Conservation (phyloP, 2,888 invertebrate genomes). For the Imbricaverruca yamaguchii region DNA sequence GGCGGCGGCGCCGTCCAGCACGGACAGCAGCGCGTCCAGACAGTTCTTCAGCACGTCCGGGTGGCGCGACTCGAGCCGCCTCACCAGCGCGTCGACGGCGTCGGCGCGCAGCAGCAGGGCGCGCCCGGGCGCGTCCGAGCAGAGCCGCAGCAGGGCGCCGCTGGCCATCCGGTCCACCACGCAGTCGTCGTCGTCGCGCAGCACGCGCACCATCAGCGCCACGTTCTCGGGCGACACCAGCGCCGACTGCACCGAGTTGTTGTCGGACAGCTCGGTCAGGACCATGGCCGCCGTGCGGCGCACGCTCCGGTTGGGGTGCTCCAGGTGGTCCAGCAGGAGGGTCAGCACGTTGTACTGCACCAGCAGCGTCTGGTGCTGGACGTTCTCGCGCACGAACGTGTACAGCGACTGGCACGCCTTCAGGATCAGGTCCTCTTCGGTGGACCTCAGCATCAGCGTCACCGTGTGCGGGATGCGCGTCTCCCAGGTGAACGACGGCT, state of each 20-base stretch:
- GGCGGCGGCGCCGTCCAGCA: neutral
- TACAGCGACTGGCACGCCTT: constrained; percentile 16
- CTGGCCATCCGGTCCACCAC: neutral
- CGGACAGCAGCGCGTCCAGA: neutral
- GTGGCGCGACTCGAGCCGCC: neutral
- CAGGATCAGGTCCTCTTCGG: constrained; percentile 5
- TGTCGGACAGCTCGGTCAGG: neutral
- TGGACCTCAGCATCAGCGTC: constrained; percentile 6
- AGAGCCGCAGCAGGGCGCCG: neutral
- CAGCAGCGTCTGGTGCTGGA: neutral
- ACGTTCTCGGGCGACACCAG: neutral
- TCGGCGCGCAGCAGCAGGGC: neutral
- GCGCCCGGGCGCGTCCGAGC: neutral
- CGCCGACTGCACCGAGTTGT: neutral
- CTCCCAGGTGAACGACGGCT: neutral
- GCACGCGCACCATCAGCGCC: constrained; percentile 4
- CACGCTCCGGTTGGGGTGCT: neutral
- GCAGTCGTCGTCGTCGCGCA: constrained; percentile 4
- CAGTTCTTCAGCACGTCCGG: constrained; percentile 20
- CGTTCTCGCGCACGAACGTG: neutral
- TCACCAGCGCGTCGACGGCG: neutral
- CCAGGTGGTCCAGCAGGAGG: neutral
- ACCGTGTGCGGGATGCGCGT: constrained; percentile 13
- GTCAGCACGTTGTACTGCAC: neutral
- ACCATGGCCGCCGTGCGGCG: constrained; percentile 11